Conservation (phyloP, 2,888 invertebrate species). For the Nasonia oneida region DNA sequence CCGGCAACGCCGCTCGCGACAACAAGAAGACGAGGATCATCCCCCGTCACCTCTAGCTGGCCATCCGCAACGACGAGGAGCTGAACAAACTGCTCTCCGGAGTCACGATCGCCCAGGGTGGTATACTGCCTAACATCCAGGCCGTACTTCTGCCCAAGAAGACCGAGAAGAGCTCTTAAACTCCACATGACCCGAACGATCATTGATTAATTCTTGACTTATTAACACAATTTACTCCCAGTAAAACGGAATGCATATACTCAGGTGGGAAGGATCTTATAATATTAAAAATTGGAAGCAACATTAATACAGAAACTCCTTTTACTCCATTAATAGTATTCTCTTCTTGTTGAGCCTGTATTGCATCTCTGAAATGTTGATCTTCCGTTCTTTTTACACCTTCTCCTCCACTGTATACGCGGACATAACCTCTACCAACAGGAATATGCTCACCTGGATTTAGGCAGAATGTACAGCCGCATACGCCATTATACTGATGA, state of each 20-base stretch:
- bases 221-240: slow-evolving; percentile 35
- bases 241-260: slow-evolving; percentile 59
- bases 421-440: slow-evolving; percentile 34
- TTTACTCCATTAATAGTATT: slow-evolving; percentile 58
- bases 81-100: too few species aligned
- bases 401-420: background rate
- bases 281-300: slow-evolving; percentile 56
- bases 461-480: slow-evolving; percentile 60
- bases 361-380: slow-evolving; percentile 14
- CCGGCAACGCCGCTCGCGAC: too few species aligned
- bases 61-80: too few species aligned
- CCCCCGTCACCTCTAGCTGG: too few species aligned
- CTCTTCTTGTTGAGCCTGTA: slow-evolving; percentile 6
- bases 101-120: too few species aligned
- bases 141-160: too few species aligned
- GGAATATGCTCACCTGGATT: slow-evolving; percentile 44
- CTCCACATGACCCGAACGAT: too few species aligned
- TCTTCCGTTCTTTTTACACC: too few species aligned
- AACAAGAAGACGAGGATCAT: too few species aligned
- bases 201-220: too few species aligned
- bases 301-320: slow-evolving; percentile 36
- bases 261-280: slow-evolving; percentile 61
- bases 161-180: too few species aligned
- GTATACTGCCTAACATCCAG: too few species aligned
- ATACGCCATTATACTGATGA: slow-evolving; percentile 56